Conservation (phyloP, 2,797 vertebrate species). For the Anabacerthia variegaticeps region DNA sequence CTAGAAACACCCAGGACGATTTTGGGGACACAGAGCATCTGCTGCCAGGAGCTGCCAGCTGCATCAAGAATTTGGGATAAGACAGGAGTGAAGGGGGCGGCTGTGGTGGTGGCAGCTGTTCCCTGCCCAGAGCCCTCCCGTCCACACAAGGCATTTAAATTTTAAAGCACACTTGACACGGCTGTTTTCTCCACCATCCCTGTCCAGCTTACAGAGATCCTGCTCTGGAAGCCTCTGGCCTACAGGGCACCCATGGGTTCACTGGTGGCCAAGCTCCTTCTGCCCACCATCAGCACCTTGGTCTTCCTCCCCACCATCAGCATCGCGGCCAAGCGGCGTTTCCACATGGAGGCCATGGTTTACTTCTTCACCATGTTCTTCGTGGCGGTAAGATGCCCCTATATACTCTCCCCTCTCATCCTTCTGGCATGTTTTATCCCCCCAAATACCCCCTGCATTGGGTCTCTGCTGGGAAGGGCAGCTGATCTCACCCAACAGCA, state of each 20-base stretch:
- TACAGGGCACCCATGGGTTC: constrained; percentile 82
- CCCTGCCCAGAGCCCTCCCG: neutral
- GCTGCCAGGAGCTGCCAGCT: neutral
- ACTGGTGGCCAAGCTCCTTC: constrained; percentile 89
- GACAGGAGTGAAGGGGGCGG: neutral
- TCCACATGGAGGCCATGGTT: constrained; percentile 99
- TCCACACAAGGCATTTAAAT: constrained; percentile 78
- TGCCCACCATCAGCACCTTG: constrained; percentile 93
- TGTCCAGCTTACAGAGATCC: neutral
- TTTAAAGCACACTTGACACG: constrained; percentile 77
- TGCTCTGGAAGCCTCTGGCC: rapidly evolving
- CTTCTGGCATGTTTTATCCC: neutral
- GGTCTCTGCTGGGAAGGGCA: neutral
- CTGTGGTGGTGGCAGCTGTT: constrained; percentile 1
- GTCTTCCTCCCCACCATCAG: constrained; percentile 91
- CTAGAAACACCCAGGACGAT: neutral
- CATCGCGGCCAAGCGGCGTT: constrained; percentile 90
- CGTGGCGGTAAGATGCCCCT: constrained; percentile 83
- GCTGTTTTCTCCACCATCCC: constrained; percentile 50
- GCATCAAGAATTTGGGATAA: neutral
- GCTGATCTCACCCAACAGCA: neutral
- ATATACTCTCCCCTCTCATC: neutral
- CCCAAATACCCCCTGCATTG: rapidly evolving
- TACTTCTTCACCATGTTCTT: constrained; percentile 99
- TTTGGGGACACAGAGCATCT: neutral